Conservation (phyloP, 2,113 vertebrate genomes). For the Lasiurus cinereus region DNA sequence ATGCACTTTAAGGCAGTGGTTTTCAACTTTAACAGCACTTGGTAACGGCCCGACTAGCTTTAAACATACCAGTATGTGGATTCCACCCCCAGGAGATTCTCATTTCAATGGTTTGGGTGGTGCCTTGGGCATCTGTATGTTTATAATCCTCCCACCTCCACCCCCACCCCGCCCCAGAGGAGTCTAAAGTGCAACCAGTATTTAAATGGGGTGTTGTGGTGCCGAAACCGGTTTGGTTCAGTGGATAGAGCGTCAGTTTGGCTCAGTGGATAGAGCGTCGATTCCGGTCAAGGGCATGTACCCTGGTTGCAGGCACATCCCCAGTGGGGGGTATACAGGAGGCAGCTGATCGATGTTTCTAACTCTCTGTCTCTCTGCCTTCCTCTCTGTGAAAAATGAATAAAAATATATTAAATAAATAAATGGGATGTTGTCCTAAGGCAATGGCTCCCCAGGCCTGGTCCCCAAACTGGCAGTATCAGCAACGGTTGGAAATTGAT, state of each 20-base stretch:
- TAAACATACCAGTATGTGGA: not conserved
- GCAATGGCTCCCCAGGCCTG: not conserved
- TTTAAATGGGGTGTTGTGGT: not conserved
- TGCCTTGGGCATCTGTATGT: not conserved
- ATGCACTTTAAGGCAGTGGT: not conserved
- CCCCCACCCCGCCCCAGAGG: too few relatives aligned
- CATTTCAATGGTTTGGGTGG: not conserved
- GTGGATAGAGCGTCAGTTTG: too few relatives aligned
- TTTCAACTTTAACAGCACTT: not conserved
- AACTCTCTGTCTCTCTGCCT: too few relatives aligned
- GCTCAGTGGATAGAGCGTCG: too few relatives aligned
- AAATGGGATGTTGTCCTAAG: not conserved
- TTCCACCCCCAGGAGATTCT: not conserved
- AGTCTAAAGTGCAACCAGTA: not conserved
- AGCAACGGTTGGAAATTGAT: not conserved
- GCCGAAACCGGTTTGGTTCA: too few relatives aligned
- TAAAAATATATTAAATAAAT: too few relatives aligned
- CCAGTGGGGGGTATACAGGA: too few relatives aligned
- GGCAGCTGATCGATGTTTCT: too few relatives aligned
- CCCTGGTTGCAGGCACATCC: too few relatives aligned
- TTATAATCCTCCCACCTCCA: not conserved
- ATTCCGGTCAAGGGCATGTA: too few relatives aligned
- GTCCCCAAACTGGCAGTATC: not conserved
- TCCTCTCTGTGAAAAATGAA: too few relatives aligned
- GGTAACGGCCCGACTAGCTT: not conserved